Evolutionary conservation across 2,113 vertebrate genomes (phyloP), one percentile per base, ranked within the genome.

Genomic region (Lophius piscatorius): DNA sequence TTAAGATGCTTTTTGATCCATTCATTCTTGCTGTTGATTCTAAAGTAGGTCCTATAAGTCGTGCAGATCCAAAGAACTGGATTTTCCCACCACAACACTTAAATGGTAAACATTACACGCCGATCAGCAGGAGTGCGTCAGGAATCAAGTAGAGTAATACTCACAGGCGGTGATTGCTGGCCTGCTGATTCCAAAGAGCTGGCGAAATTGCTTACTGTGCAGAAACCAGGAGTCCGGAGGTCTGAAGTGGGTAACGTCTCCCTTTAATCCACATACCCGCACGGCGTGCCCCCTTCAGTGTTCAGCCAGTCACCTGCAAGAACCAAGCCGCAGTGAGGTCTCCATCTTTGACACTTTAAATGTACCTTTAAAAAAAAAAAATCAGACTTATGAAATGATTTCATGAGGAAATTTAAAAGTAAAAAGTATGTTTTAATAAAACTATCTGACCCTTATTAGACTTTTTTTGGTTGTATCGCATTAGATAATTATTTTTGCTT

Each of bases 211-310:
- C 70, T 82, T 70, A 86, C 63, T 57, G 79, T 38, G 64, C 62
- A 73, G 60, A 58, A 52, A 46, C 63, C 6, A 57, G 69, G 61
- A 69, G 50, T 59, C 60, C 54, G 74, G 42, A 69, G 61, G 48
- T 54, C 51, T 73, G 76, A 76, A 66, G 77, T 48, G 70, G 62
- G 65, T 72, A 58, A 58, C 7, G 67, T 76, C 74, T 80, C 70
- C 70, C 58, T 54, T 71, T 79, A 83, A 76, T 83, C 89, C 85
- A 85, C 90, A 91, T 91, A 13, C 82, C 87, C 79, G 63, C 48
- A 9, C 40, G 69, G 80, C 74, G 44, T 70, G 63, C 31, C 44
- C 50, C 66, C 62, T 66, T 87, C 74, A 64, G 20, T 42, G 45
- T 31, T 47, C n/a, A n/a, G n/a, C 62, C 55, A 68, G 66, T 56